A percentile compares a stretch with the other conserved stretches of the same genome.
These are phyloP conservation scores for Nasonovia ribisnigri DNA, from an alignment of 2,888 invertebrate genomes.

Conservation along the genomic window DNA sequence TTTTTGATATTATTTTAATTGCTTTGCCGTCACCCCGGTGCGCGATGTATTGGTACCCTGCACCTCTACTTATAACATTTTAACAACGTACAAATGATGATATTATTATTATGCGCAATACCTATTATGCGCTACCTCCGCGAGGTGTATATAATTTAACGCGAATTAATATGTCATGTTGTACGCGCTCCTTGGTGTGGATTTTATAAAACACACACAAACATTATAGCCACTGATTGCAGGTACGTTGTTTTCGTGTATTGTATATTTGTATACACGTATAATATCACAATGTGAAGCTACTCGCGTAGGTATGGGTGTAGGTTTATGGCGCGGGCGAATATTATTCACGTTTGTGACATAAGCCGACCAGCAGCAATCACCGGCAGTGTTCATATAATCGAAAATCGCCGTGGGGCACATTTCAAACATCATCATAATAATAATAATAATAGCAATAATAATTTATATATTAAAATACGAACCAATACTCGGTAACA, in stretches of 20 bases:
- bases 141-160: neutral
- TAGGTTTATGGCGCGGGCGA: neutral
- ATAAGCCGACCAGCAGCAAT: constrained; percentile 23
- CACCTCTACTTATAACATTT: neutral
- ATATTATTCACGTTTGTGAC: constrained; percentile 30
- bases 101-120: neutral
- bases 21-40: neutral
- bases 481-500: neutral
- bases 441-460: too few relatives aligned
- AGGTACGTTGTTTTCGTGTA: neutral
- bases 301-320: neutral
- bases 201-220: constrained; percentile 1
- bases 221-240: neutral
- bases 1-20: constrained; percentile 30
- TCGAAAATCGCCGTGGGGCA: constrained; percentile 33
- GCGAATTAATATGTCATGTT: neutral
- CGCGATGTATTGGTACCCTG: neutral
- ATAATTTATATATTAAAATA: neutral
- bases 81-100: neutral
- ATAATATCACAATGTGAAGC: neutral
- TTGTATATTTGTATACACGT: neutral
- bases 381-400: constrained; percentile 23
- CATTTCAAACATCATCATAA: constrained; percentile 35
- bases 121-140: neutral
- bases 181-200: neutral